A percentile compares a stretch with the other conserved stretches of the same genome.
These are phyloP conservation scores for Acrobasis repandana DNA, from an alignment of 2,888 invertebrate species.

Conservation along the genomic window DNA sequence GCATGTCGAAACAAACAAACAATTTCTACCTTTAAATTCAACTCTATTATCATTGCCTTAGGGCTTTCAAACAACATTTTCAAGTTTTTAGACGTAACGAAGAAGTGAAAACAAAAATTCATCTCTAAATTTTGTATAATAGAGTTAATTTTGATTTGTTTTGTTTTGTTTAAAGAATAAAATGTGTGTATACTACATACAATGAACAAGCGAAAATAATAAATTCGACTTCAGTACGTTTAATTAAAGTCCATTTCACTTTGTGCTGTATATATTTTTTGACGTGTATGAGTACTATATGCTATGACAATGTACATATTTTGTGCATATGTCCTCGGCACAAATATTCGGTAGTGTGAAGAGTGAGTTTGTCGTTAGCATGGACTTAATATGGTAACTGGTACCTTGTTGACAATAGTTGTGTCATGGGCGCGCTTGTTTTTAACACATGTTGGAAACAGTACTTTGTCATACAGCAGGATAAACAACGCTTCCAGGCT, in stretches of 20 bases:
- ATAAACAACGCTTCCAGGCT: too few relatives aligned
- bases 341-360: slow-evolving; percentile 11
- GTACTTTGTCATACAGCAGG: too few relatives aligned
- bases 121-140: background rate
- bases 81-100: background rate
- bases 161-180: too few relatives aligned
- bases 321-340: slow-evolving; percentile 9
- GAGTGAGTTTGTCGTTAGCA: slow-evolving; percentile 4
- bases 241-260: background rate
- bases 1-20: slow-evolving; percentile 1
- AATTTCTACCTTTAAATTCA: background rate
- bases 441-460: background rate
- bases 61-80: background rate
- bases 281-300: background rate
- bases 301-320: background rate
- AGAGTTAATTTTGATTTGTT: too few relatives aligned
- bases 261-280: background rate
- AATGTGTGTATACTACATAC: background rate
- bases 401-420: slow-evolving; percentile 6
- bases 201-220: background rate
- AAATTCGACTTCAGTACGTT: background rate
- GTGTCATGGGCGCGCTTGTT: slow-evolving; percentile 1
- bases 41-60: background rate
- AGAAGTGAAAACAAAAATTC: background rate
- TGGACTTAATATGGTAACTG: slow-evolving; percentile 3